Evolutionary conservation across 1,140 invertebrate genomes (phyloP).

Genomic region (Lamellibrachia luymesi): DNA sequence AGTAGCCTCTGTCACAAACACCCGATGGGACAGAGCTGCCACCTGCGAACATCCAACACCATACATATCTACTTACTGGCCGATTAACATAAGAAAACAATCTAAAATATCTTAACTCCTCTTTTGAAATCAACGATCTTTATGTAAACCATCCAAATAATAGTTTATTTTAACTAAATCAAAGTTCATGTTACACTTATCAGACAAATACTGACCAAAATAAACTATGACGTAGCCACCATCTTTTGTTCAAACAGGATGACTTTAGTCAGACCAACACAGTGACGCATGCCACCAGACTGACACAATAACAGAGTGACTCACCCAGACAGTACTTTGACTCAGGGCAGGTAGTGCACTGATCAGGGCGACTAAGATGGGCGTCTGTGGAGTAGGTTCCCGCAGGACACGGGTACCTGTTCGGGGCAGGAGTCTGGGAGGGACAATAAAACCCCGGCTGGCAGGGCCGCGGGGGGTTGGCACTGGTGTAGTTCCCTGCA

Average conservation of each 20-base stretch:
- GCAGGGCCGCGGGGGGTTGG: slow-evolving; percentile 43
- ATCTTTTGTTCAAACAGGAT: background rate
- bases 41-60: slow-evolving; percentile 25
- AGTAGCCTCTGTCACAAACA: slow-evolving; percentile 46
- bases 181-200: background rate
- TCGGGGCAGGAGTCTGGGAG: slow-evolving; percentile 40
- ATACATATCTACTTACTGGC: background rate
- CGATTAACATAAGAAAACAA: background rate
- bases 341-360: slow-evolving; percentile 45
- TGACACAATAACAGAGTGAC: slow-evolving; percentile 16
- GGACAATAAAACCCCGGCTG: slow-evolving; percentile 49
- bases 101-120: too few relatives aligned
- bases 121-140: too few relatives aligned
- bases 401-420: slow-evolving; percentile 46
- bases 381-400: slow-evolving; percentile 44
- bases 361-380: slow-evolving; percentile 36
- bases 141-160: too few relatives aligned
- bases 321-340: slow-evolving; percentile 48
- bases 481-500: background rate
- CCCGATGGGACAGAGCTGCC: slow-evolving; percentile 30
- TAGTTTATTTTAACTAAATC: background rate
- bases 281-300: background rate
- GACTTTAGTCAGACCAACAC: background rate
- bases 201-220: background rate
- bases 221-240: background rate